Evolutionary conservation across 2,888 invertebrate species (phyloP).

Genomic region (Trachelus iudaicus): DNA sequence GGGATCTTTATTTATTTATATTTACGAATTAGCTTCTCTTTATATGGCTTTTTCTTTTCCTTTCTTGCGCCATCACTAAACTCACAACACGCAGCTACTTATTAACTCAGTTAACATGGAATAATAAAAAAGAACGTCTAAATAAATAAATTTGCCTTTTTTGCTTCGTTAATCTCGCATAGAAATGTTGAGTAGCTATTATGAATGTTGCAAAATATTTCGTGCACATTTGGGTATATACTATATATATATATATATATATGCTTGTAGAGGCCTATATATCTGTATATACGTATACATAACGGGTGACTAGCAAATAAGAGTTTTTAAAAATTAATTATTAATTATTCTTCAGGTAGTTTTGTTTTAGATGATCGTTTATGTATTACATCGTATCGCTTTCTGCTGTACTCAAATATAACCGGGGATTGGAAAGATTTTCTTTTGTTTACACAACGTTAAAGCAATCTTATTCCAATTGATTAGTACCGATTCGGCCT

Average conservation of each 20-base stretch:
- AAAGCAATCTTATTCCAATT: not conserved
- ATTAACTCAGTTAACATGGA: not conserved
- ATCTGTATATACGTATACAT: not conserved
- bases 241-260: not conserved
- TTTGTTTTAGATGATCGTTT: not conserved
- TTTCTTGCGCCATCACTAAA: not conserved
- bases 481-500: too few relatives aligned
- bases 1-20: not conserved
- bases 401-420: not conserved
- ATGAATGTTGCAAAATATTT: not conserved
- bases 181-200: not conserved
- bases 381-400: not conserved
- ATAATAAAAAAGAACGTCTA: not conserved
- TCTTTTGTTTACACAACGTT: not conserved
- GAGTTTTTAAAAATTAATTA: not conserved
- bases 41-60: not conserved
- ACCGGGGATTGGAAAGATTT: not conserved
- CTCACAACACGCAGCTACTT: not conserved
- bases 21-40: not conserved
- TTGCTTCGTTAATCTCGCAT: not conserved
- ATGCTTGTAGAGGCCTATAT: not conserved
- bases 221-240: not conserved
- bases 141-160: not conserved
- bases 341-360: not conserved
- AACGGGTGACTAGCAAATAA: not conserved